Percentiles rank a stretch among this genome's conserved stretches.
Conservation (phyloP, 2,113 vertebrate genomes). For the Aptenodytes patagonicus region DNA sequence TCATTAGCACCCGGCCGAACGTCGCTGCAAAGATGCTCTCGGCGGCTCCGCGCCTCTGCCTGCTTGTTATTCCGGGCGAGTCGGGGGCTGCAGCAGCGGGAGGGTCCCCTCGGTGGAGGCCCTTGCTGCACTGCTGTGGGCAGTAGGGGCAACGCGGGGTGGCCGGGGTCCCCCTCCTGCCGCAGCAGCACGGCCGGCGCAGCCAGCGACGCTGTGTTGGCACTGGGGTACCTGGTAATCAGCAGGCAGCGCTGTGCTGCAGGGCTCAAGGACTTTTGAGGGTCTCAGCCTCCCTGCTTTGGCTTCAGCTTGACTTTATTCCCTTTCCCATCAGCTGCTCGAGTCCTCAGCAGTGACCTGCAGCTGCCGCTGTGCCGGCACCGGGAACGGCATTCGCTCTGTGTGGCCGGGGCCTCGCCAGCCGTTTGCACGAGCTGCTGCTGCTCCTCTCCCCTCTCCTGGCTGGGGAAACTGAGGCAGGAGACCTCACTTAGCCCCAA, state of each 20-base stretch:
- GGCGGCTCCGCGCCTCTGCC: neutral
- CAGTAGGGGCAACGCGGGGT: fast-evolving
- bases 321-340: neutral
- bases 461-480: neutral
- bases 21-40: neutral
- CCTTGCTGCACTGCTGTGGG: neutral
- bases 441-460: neutral
- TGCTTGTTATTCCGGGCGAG: conserved; percentile 53
- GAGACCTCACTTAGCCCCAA: neutral
- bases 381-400: fast-evolving
- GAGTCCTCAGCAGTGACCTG: neutral
- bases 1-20: neutral
- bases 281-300: conserved; percentile 9
- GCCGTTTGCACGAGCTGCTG: fast-evolving
- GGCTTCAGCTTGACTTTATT: neutral
- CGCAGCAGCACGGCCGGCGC: fast-evolving
- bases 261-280: conserved; percentile 59
- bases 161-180: neutral
- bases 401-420: fast-evolving
- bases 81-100: conserved; percentile 19
- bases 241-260: conserved; percentile 4
- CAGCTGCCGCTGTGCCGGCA: neutral
- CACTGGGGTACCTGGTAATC: neutral
- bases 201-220: neutral
- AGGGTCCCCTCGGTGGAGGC: neutral